Percentiles rank a stretch among this genome's conserved stretches.
Evolutionary conservation across 2,113 vertebrate species (phyloP).

Genomic region (Fregetta grallaria): DNA sequence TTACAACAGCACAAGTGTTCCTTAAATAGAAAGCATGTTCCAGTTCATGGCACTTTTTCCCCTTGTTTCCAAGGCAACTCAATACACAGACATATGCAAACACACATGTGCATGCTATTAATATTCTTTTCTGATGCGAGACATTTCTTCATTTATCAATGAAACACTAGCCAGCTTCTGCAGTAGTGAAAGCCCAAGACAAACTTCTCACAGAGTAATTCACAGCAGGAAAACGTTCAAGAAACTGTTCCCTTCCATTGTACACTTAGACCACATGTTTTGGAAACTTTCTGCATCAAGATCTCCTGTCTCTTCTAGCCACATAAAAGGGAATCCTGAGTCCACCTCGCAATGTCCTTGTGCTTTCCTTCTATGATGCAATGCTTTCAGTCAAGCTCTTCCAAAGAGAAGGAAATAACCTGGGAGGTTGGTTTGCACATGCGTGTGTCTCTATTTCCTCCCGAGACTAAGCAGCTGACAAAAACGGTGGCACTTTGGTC

Average conservation of each 20-base stretch:
- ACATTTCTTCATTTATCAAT: background rate
- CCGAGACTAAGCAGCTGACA: background rate
- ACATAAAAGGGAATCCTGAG: background rate
- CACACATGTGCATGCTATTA: background rate
- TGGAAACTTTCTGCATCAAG: background rate
- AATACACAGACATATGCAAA: background rate
- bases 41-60: background rate
- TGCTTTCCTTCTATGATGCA: background rate
- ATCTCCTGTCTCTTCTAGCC: background rate
- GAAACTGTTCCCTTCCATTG: background rate
- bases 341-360: rapidly evolving
- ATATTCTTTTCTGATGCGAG: background rate
- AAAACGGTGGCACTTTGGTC: background rate
- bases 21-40: background rate
- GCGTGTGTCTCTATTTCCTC: rapidly evolving
- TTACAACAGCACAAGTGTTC: background rate
- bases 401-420: background rate
- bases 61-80: conserved; percentile 34
- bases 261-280: rapidly evolving
- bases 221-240: background rate
- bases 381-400: background rate
- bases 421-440: background rate
- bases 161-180: background rate
- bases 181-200: background rate
- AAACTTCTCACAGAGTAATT: background rate